These are phyloP conservation scores for Chydorus sphaericus DNA, from an alignment of 2,888 invertebrate genomes.

Conservation along the genomic window DNA sequence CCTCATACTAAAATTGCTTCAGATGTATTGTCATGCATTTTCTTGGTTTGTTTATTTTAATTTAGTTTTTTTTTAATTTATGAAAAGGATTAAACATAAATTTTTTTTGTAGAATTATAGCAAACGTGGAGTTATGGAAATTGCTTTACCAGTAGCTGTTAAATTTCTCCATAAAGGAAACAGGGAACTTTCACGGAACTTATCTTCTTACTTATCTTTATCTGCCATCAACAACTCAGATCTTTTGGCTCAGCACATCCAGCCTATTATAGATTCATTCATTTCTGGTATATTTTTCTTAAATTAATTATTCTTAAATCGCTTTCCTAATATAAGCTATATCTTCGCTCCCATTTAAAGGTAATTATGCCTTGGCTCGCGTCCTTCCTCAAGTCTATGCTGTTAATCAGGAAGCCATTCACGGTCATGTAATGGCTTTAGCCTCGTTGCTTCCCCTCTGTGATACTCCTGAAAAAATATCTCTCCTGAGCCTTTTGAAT, in stretches of 20 bases:
- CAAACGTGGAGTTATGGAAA: slow-evolving; percentile 58
- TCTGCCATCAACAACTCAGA: slow-evolving; percentile 83
- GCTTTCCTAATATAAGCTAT: background rate
- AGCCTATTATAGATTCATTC: slow-evolving; percentile 78
- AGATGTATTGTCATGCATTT: slow-evolving; percentile 86
- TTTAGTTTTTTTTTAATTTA: background rate
- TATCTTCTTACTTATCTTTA: slow-evolving; percentile 79
- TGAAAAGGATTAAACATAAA: background rate
- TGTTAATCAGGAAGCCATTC: slow-evolving; percentile 70
- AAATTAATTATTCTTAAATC: background rate
- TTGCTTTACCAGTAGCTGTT: slow-evolving; percentile 76
- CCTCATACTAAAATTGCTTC: slow-evolving; percentile 93
- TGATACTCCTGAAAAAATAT: slow-evolving; percentile 70
- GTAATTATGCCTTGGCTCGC: slow-evolving; percentile 73
- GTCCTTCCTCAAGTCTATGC: slow-evolving; percentile 82
- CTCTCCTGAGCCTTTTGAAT: slow-evolving; percentile 65
- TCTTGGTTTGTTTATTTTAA: slow-evolving; percentile 49
- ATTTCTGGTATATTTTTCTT: slow-evolving; percentile 54
- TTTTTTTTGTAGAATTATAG: slow-evolving; percentile 44
- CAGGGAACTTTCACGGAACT: slow-evolving; percentile 71
- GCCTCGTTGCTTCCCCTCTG: slow-evolving; percentile 66
- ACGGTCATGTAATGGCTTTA: slow-evolving; percentile 67
- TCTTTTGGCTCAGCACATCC: slow-evolving; percentile 69
- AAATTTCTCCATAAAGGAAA: slow-evolving; percentile 83
- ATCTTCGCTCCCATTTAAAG: slow-evolving; percentile 32